Percentiles rank a stretch among this genome's conserved stretches.
Conservation (phyloP, 2,113 vertebrate genomes). For the Heteronetta atricapilla region DNA sequence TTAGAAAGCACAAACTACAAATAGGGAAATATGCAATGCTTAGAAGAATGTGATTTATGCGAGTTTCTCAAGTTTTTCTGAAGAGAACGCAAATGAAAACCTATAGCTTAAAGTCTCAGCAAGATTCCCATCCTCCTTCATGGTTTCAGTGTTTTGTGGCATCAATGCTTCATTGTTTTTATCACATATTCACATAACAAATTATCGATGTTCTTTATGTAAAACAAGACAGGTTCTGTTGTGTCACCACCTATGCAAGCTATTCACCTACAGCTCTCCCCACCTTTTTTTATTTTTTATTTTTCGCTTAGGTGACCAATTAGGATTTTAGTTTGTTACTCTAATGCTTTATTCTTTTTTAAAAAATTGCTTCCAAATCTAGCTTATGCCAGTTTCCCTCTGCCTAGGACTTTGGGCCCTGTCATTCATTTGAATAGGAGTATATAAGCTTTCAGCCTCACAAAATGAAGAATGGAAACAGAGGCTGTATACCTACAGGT, state of each 20-base stretch:
- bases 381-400: not conserved
- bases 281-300: not conserved
- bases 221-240: not conserved
- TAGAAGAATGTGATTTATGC: not conserved
- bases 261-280: not conserved
- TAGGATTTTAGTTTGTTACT: not conserved
- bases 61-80: not conserved
- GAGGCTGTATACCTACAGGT: not conserved
- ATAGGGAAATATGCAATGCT: not conserved
- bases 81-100: not conserved
- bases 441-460: not conserved
- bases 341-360: not conserved
- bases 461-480: not conserved
- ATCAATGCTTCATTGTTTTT: not conserved
- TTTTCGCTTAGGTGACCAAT: not conserved
- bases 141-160: not conserved
- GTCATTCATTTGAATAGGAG: not conserved
- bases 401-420: not conserved
- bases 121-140: not conserved
- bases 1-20: rapidly evolving
- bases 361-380: not conserved
- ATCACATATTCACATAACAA: not conserved
- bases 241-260: not conserved
- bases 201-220: not conserved
- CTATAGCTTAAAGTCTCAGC: not conserved